Evolutionary conservation across 2,888 invertebrate genomes (phyloP).

Genomic region (Druceiella hillmani): DNA sequence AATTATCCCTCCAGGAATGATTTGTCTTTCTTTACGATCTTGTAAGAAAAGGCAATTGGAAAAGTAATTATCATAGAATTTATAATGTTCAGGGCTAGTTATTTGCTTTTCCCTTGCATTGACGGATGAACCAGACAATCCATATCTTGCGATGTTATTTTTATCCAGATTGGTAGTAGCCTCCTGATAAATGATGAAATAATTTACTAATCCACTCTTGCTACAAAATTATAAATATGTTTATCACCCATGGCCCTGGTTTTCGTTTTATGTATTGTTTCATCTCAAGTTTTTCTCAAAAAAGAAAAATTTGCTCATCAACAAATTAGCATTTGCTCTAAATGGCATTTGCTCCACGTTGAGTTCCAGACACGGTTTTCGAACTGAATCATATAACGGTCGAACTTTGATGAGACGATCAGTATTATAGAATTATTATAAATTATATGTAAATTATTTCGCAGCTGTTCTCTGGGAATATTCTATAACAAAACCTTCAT

Average conservation of each 20-base stretch:
- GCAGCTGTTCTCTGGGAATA: too few relatives aligned
- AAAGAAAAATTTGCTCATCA: conserved; percentile 5
- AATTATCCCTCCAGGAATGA: conserved; percentile 2
- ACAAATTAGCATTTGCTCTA: too few relatives aligned
- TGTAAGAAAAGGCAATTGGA: conserved; percentile 1
- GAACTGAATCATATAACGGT: too few relatives aligned
- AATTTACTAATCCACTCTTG: conserved; percentile 4
- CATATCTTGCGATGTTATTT: background rate
- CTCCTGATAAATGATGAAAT: conserved; percentile 5
- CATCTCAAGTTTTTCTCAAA: background rate
- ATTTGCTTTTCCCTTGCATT: too few relatives aligned
- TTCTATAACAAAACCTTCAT: too few relatives aligned
- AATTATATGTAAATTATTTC: conserved; percentile 2
- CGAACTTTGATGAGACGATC: conserved; percentile 5
- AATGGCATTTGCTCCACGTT: too few relatives aligned
- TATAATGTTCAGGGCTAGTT: conserved; percentile 1
- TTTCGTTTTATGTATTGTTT: conserved; percentile 4
- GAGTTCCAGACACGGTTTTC: too few relatives aligned
- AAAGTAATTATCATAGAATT: conserved; percentile 6
- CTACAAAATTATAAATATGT: conserved; percentile 1
- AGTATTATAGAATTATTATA: conserved; percentile 2
- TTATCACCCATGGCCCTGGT: too few relatives aligned
- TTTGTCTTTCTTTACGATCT: conserved; percentile 4
- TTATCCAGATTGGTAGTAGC: conserved; percentile 5
- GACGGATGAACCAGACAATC: too few relatives aligned